Percentiles rank a stretch among this genome's conserved stretches.
Conservation (phyloP, 2,113 vertebrate genomes). For the Hemiscyllium ocellatum region DNA sequence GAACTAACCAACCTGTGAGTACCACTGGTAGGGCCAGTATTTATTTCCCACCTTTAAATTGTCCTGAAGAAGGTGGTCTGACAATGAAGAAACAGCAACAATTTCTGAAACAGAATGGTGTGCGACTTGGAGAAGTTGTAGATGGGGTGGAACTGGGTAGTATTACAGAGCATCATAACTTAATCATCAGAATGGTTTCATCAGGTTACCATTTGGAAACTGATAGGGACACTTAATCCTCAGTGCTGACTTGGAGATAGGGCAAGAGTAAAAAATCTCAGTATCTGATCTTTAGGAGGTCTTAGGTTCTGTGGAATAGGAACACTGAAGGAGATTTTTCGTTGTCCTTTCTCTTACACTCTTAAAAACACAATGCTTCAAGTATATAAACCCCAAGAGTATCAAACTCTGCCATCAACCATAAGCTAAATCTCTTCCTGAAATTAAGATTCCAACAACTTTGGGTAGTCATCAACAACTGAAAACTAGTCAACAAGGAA, state of each 20-base stretch:
- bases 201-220: not conserved
- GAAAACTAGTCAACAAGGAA: not conserved
- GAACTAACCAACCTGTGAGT: no score
- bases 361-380: not conserved
- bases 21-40: no score
- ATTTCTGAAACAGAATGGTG: no score
- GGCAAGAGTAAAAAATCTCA: not conserved
- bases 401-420: not conserved
- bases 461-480: not conserved
- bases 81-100: no score
- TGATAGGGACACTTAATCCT: not conserved
- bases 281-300: not conserved
- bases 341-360: not conserved
- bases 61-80: no score
- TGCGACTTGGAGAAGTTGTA: no score
- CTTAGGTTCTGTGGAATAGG: not conserved
- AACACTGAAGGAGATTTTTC: not conserved
- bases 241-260: not conserved
- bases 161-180: not conserved
- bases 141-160: not conserved
- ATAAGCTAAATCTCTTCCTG: not conserved
- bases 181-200: not conserved
- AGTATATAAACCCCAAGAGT: not conserved
- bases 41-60: no score
- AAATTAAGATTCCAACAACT: not conserved